Percentiles rank a stretch among this genome's conserved stretches.
Conservation (phyloP, 2,113 vertebrate species). For the Poecilia latipinna region DNA sequence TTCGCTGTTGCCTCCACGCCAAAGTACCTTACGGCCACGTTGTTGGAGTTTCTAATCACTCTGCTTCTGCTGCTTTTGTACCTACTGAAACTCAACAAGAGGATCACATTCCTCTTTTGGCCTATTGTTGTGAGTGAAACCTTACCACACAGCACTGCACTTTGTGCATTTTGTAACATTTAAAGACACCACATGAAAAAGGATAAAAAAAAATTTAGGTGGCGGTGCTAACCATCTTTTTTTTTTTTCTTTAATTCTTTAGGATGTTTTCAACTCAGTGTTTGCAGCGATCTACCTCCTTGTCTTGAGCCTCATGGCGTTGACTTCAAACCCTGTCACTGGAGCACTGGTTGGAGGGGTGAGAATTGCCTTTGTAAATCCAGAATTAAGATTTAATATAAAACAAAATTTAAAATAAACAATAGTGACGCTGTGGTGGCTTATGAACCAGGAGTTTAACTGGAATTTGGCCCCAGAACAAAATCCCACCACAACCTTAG, state of each 20-base stretch:
- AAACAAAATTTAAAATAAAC: too few relatives aligned
- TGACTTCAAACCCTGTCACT: constrained; percentile 66
- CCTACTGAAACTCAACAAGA: constrained; percentile 79
- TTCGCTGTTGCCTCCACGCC: constrained; percentile 69
- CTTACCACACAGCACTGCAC: background rate
- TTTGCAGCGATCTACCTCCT: constrained; percentile 79
- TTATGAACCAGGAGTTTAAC: too few relatives aligned
- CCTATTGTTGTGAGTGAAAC: constrained; percentile 83
- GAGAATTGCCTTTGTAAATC: constrained; percentile 63
- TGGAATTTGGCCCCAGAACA: background rate
- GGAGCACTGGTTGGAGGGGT: constrained; percentile 84
- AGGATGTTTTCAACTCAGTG: constrained; percentile 88
- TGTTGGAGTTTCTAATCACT: constrained; percentile 77
- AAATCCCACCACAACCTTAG: background rate
- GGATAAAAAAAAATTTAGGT: background rate
- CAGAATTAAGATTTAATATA: background rate
- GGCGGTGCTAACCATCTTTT: background rate
- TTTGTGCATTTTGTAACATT: background rate
- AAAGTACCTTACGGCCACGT: constrained; percentile 71
- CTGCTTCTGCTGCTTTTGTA: constrained; percentile 80
- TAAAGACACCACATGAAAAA: background rate
- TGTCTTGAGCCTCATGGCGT: constrained; percentile 77
- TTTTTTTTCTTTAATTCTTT: constrained; percentile 14
- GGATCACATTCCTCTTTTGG: constrained; percentile 81
- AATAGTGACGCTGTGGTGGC: background rate